Base-by-base conservation (phyloP, 2,113 vertebrate genomes). In the Columba janthina region DNA sequence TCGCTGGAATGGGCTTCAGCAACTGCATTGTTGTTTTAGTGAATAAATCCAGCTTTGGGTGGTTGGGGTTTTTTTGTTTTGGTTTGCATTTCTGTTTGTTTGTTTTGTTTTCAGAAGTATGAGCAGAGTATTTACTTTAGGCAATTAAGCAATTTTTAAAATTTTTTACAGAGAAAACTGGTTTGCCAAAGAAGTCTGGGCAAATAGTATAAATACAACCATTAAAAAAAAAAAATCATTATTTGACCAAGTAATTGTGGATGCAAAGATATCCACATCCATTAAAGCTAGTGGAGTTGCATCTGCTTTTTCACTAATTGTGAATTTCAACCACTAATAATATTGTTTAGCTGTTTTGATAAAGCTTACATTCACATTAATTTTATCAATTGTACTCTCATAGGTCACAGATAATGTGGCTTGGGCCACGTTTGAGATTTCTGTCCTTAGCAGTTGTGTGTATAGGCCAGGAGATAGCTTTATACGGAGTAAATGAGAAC, bases 381-480 rank as follows among this genome's bases (percentile, higher is more conserved):
- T 85, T 73, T 73, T 88, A 46, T 86, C 46, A 50, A 1, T 61
- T 58, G 46, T 12, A 32, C 10, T 85, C 21, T 53, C 5, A 22
- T 57, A 54, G 40, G 5, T 70, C 81, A 36, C 44, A 91, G 42
- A 38, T 77, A 73, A 69, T 48, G 38, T 38, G 38, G 9, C 50
- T 50, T 65, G 64, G 32, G 36, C 25, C 48, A 77, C 26, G 28
- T 42, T n/a, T 88, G 70, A 77, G 36, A 42, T 54, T 85, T 85
- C 34, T 72, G 40, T 64, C 22, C n/a, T 34, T 53, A 91, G 53
- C 56, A 78, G 46, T 28, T 3, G 1, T 0, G 0, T 46, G 34
- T 71, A 12, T 53, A 70, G 72, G 28, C 62, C 54, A 58, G 57
- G 40, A 72, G 40, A 65, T 12, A n/a, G n/a, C n/a, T n/a, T n/a